Conservation (phyloP, 2,888 invertebrate species). For the Spialia ferax region DNA sequence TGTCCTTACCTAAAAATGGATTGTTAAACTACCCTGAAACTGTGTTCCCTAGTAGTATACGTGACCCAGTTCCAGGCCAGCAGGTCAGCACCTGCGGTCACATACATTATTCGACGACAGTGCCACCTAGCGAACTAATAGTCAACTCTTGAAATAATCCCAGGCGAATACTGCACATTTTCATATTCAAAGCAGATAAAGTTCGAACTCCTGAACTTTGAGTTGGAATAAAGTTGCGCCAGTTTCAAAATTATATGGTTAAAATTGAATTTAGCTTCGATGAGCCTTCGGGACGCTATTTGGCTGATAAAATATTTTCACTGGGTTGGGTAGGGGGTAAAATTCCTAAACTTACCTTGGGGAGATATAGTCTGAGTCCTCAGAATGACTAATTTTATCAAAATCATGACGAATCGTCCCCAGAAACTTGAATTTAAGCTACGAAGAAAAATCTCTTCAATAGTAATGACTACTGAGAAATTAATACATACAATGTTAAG, state of each 20-base stretch:
- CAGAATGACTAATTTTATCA: no score
- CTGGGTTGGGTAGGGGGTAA: no score
- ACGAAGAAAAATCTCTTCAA: no score
- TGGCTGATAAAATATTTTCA: no score
- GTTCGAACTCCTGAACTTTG: background rate
- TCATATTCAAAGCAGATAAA: constrained; percentile 12
- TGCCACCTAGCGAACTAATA: constrained; percentile 8
- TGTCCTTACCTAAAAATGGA: background rate
- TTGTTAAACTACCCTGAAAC: background rate
- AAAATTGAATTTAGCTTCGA: background rate
- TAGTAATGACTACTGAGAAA: no score
- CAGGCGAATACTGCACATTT: background rate
- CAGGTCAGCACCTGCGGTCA: constrained; percentile 22
- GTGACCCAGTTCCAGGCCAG: constrained; percentile 11
- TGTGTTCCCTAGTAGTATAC: constrained; percentile 10
- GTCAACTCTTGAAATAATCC: constrained; percentile 11
- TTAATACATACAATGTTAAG: no score
- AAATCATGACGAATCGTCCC: no score
- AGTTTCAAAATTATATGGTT: background rate
- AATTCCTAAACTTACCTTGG: no score
- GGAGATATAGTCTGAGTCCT: no score
- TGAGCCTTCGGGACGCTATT: background rate
- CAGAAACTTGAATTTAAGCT: no score
- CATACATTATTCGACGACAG: constrained; percentile 19
- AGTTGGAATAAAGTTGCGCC: constrained; percentile 7